A percentile compares a stretch with the other conserved stretches of the same genome.
These are phyloP conservation scores for Myiopsitta monachus DNA, from an alignment of 2,113 vertebrate species.

Conservation along the genomic window DNA sequence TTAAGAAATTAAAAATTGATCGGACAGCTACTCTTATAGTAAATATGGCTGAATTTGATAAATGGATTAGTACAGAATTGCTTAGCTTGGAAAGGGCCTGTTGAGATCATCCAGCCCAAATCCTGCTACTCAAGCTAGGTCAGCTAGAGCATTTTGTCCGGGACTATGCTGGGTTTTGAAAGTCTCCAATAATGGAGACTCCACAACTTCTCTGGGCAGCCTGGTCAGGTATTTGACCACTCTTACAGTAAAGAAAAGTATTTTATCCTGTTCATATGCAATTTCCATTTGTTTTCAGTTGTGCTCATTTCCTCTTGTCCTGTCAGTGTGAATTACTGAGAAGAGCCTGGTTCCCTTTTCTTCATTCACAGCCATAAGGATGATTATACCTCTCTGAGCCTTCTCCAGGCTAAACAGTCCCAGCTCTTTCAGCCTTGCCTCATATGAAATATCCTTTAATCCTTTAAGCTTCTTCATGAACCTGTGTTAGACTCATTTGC, in stretches of 20 bases:
- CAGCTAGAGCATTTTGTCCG: neutral
- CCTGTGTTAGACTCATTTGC: neutral
- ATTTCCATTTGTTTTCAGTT: neutral
- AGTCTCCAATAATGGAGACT: neutral
- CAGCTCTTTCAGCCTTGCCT: neutral
- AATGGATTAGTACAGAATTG: neutral
- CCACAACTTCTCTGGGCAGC: neutral
- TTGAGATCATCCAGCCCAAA: neutral
- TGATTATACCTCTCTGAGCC: neutral
- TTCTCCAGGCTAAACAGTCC: neutral
- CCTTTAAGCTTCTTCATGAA: neutral
- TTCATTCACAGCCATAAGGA: neutral
- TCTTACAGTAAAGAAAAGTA: neutral
- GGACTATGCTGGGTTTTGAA: neutral
- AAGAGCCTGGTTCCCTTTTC: neutral
- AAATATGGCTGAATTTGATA: neutral
- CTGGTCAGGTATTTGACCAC: neutral
- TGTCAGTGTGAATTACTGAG: neutral
- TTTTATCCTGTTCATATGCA: neutral
- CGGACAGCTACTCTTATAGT: neutral
- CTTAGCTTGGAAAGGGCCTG: neutral
- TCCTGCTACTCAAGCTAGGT: neutral
- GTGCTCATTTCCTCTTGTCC: neutral
- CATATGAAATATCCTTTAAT: neutral
- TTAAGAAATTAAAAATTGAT: neutral